Evolutionary conservation across 2,888 invertebrate genomes (phyloP).

Genomic region (Euspilapteryx auroguttella): DNA sequence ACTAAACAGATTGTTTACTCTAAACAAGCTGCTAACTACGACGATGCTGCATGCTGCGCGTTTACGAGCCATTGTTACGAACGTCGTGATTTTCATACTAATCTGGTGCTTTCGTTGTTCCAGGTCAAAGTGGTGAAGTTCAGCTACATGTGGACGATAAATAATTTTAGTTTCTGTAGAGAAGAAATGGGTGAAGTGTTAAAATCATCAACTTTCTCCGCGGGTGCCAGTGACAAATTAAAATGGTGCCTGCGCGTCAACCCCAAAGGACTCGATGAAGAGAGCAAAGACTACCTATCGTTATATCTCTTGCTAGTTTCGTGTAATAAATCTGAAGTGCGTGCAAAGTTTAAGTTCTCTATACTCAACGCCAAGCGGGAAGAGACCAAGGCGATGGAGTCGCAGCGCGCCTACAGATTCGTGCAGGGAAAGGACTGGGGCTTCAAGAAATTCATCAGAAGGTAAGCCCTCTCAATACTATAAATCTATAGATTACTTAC

Average conservation of each 20-base stretch:
- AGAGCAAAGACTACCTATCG: constrained; percentile 99
- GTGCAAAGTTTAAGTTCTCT: constrained; percentile 99
- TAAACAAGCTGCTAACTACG: too few relatives aligned
- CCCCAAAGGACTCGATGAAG: constrained; percentile 99
- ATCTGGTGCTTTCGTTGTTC: constrained; percentile 22
- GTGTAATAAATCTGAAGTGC: constrained; percentile 99
- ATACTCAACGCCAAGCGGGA: constrained; percentile 99
- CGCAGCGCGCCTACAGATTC: constrained; percentile 95
- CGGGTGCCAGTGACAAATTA: constrained; percentile 98
- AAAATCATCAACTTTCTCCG: constrained; percentile 99
- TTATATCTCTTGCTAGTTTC: constrained; percentile 98
- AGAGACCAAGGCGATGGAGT: constrained; percentile 99
- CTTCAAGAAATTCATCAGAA: constrained; percentile 98
- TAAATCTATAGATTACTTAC: too few relatives aligned
- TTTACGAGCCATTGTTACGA: too few relatives aligned
- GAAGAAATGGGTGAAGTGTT: constrained; percentile 99
- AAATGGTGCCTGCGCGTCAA: constrained; percentile 99
- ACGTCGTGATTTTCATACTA: too few relatives aligned
- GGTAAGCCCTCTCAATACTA: too few relatives aligned
- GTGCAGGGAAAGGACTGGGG: constrained; percentile 99
- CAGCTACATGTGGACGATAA: constrained; percentile 99
- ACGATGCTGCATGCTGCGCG: too few relatives aligned
- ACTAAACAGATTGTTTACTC: too few relatives aligned
- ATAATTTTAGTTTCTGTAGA: constrained; percentile 99
- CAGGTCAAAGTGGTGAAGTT: constrained; percentile 99